phyloP scores from a whole-genome alignment of 2,888 invertebrate species.

The Endotricha flammealis region DNA sequence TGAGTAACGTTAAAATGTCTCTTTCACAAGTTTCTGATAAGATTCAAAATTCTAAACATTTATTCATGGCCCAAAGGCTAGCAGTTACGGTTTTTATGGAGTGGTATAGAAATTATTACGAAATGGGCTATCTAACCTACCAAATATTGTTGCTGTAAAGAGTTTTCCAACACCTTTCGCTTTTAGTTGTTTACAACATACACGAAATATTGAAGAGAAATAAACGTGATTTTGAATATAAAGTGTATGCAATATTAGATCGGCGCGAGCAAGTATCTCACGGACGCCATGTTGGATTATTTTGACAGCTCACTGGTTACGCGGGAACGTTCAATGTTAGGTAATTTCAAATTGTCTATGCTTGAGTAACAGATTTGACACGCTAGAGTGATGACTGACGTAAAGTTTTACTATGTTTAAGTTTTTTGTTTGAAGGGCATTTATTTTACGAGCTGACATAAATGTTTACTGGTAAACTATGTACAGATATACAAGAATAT shows the following conservation, averaged over 20 bases:
- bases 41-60: too few species aligned
- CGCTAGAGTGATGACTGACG: slow-evolving; percentile 27
- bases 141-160: too few species aligned
- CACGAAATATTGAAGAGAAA: too few species aligned
- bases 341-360: slow-evolving; percentile 52
- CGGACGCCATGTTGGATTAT: slow-evolving; percentile 30
- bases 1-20: too few species aligned
- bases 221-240: too few species aligned
- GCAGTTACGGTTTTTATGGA: too few species aligned
- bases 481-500: not conserved
- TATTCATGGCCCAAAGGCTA: too few species aligned
- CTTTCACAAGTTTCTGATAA: too few species aligned
- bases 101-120: too few species aligned
- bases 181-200: too few species aligned
- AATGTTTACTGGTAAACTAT: not conserved
- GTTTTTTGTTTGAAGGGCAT: not conserved
- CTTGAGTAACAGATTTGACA: slow-evolving; percentile 48
- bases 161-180: too few species aligned
- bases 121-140: too few species aligned
- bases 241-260: slow-evolving; percentile 32
- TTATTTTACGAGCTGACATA: not conserved
- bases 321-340: slow-evolving; percentile 42
- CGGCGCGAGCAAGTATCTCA: slow-evolving; percentile 39
- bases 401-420: not conserved
- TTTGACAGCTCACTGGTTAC: slow-evolving; percentile 48